Percentiles rank a stretch among this genome's conserved stretches.
These are phyloP conservation scores for Tachysurus vachellii DNA, from an alignment of 2,113 vertebrate genomes.

Conservation along the genomic window DNA sequence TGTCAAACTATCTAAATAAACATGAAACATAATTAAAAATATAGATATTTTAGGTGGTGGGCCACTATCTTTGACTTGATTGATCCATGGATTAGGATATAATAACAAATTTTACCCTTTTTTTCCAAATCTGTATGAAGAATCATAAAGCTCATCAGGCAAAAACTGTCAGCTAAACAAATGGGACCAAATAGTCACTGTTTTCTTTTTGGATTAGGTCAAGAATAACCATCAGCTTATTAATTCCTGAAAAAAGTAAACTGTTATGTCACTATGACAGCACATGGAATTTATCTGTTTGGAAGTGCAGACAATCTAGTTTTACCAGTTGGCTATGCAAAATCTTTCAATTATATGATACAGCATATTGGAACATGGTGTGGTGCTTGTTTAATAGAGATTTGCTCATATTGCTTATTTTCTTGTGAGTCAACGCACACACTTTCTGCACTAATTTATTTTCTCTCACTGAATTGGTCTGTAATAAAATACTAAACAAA, in stretches of 20 bases:
- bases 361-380: background rate
- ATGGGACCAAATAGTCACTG: background rate
- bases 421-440: background rate
- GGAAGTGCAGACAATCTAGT: background rate
- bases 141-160: background rate
- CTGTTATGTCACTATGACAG: background rate
- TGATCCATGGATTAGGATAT: background rate
- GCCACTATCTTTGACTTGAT: background rate
- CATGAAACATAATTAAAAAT: background rate
- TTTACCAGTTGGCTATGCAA: background rate
- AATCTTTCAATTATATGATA: background rate
- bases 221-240: background rate
- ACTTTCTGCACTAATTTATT: background rate
- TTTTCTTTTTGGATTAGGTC: background rate
- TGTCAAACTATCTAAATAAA: background rate
- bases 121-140: background rate
- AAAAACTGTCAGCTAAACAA: background rate
- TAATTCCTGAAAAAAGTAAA: background rate
- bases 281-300: background rate
- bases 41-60: background rate
- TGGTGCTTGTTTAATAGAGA: background rate
- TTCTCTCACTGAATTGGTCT: background rate
- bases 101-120: background rate
- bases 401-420: background rate
- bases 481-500: background rate